Conservation (phyloP, 2,888 invertebrate genomes). For the Drosophila anomelani region DNA sequence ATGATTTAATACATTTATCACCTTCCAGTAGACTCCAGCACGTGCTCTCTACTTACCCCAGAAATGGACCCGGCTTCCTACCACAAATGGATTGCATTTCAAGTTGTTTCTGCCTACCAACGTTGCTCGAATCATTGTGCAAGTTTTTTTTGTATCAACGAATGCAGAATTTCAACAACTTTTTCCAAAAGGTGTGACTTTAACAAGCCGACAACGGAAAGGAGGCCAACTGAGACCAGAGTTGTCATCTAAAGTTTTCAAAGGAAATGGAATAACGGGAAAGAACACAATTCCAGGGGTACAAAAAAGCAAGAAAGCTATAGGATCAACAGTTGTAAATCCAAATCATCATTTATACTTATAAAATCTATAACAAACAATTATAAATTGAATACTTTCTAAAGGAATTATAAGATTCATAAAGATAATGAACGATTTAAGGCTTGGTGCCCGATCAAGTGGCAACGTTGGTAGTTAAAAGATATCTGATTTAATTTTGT, state of each 20-base stretch:
- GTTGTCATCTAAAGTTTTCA: background rate
- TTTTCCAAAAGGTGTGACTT: constrained; percentile 16
- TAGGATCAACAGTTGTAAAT: background rate
- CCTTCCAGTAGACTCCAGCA: background rate
- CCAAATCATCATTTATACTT: background rate
- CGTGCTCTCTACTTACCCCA: constrained; percentile 17
- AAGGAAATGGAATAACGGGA: background rate
- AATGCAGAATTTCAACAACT: constrained; percentile 28
- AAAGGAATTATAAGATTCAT: background rate
- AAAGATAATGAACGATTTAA: too few relatives aligned
- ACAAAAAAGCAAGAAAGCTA: background rate
- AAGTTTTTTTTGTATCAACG: constrained; percentile 5
- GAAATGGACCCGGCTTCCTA: background rate
- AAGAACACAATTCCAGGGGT: background rate
- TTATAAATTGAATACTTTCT: background rate
- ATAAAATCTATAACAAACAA: background rate
- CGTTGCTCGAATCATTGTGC: constrained; percentile 35
- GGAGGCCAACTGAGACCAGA: constrained; percentile 16
- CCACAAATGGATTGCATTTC: background rate
- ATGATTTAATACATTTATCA: too few relatives aligned
- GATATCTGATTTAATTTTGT: background rate
- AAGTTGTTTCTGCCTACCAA: constrained; percentile 14
- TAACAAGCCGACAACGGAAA: constrained; percentile 13
- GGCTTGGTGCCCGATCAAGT: background rate
- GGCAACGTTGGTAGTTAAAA: background rate